These are phyloP conservation scores for Isoperla grammatica DNA, from an alignment of 2,888 invertebrate species.

Conservation along the genomic window DNA sequence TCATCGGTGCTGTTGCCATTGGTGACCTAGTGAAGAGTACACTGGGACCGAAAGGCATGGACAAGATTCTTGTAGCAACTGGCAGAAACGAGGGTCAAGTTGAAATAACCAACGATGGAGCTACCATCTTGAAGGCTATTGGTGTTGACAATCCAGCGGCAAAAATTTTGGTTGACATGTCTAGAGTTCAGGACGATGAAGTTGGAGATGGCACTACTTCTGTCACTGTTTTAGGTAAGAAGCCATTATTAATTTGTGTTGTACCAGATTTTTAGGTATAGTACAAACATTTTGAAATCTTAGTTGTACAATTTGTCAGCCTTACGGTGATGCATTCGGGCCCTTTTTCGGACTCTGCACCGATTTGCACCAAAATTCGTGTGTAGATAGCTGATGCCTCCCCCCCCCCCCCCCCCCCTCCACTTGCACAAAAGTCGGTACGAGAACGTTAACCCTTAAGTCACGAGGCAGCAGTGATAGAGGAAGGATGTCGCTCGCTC, in stretches of 20 bases:
- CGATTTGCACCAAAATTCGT: no score
- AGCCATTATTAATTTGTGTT: neutral
- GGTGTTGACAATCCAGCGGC: slow-evolving; percentile 99
- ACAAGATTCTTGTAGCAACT: slow-evolving; percentile 77
- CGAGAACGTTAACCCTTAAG: no score
- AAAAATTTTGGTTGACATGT: slow-evolving; percentile 98
- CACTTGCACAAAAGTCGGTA: no score
- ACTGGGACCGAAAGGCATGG: slow-evolving; percentile 98
- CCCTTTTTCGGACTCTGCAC: no score
- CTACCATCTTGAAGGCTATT: slow-evolving; percentile 92
- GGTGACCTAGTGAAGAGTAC: slow-evolving; percentile 98
- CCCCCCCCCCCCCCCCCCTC: no score
- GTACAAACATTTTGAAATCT: slow-evolving; percentile 14
- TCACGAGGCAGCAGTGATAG: no score
- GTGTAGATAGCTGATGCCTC: no score
- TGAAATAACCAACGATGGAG: slow-evolving; percentile 98
- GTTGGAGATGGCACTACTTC: slow-evolving; percentile 99
- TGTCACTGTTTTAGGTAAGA: slow-evolving; percentile 79
- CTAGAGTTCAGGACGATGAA: slow-evolving; percentile 97
- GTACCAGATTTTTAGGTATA: neutral
- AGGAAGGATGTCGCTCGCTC: no score
- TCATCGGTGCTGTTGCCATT: slow-evolving; percentile 97
- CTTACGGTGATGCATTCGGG: no score
- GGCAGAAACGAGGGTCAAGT: slow-evolving; percentile 77
- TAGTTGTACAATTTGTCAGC: no score